Evolutionary conservation across 2,888 invertebrate genomes (phyloP).

Genomic region (Didymodactylos carnosus): DNA sequence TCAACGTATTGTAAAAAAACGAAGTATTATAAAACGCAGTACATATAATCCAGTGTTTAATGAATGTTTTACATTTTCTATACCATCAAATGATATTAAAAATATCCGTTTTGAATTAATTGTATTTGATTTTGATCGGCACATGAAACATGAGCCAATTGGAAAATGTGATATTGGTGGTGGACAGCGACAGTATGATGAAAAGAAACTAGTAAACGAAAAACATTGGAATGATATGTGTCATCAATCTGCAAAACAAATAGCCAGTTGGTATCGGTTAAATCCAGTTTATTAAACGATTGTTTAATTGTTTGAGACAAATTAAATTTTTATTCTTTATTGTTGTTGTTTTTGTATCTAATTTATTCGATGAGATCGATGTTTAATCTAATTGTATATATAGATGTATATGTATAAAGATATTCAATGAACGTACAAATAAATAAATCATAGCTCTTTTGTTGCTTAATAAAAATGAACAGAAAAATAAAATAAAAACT

Average conservation of each 20-base stretch:
- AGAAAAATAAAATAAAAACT: too few relatives aligned
- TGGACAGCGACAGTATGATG: slow-evolving; percentile 40
- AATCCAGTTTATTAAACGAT: slow-evolving; percentile 23
- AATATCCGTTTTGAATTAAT: slow-evolving; percentile 67
- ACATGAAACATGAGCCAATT: slow-evolving; percentile 95
- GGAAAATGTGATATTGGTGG: slow-evolving; percentile 45
- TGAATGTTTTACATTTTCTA: slow-evolving; percentile 92
- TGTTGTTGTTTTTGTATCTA: too few relatives aligned
- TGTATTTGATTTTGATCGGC: slow-evolving; percentile 84
- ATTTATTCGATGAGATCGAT: too few relatives aligned
- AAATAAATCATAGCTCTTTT: too few relatives aligned
- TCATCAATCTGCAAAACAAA: slow-evolving; percentile 55
- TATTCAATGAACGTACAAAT: too few relatives aligned
- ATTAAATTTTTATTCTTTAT: too few relatives aligned
- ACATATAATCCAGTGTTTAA: slow-evolving; percentile 95
- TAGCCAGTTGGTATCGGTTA: slow-evolving; percentile 97
- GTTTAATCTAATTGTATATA: too few relatives aligned
- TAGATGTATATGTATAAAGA: too few relatives aligned
- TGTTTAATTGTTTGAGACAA: too few relatives aligned
- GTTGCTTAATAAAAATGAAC: too few relatives aligned
- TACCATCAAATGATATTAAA: slow-evolving; percentile 54
- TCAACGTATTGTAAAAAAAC: slow-evolving; percentile 93
- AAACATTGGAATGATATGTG: slow-evolving; percentile 92
- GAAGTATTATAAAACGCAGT: slow-evolving; percentile 92
- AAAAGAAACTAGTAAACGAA: background rate